These are phyloP conservation scores for Potorous gilbertii DNA, from an alignment of 2,797 vertebrate genomes.

Conservation along the genomic window DNA sequence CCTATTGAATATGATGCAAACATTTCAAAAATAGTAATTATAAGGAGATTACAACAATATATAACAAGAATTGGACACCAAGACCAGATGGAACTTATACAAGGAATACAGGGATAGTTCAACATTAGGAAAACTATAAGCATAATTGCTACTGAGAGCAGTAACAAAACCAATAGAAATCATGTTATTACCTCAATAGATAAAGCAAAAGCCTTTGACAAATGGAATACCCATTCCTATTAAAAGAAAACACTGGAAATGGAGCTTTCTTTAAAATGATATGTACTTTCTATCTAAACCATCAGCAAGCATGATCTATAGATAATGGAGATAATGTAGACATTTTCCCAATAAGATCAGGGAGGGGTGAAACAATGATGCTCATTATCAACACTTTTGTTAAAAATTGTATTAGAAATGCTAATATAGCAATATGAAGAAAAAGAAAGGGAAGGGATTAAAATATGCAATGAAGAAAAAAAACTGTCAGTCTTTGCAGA, in stretches of 20 bases:
- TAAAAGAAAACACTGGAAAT: neutral
- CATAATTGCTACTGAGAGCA: neutral
- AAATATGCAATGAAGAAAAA: too few relatives aligned
- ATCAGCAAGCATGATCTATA: too few relatives aligned
- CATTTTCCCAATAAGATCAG: too few relatives aligned
- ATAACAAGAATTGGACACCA: neutral
- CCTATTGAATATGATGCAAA: neutral
- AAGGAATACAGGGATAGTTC: neutral
- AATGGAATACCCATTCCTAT: neutral
- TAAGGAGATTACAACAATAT: neutral
- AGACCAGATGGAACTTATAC: neutral
- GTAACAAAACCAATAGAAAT: neutral
- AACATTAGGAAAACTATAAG: neutral
- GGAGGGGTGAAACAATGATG: too few relatives aligned
- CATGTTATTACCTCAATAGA: neutral
- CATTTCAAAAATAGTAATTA: neutral
- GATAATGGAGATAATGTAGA: too few relatives aligned
- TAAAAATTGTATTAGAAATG: too few relatives aligned
- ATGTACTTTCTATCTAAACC: neutral
- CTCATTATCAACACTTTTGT: too few relatives aligned
- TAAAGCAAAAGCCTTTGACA: neutral
- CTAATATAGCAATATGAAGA: too few relatives aligned
- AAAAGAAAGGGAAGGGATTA: too few relatives aligned
- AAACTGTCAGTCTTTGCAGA: too few relatives aligned
- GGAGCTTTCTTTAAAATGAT: neutral